Percentiles rank a stretch among this genome's conserved stretches.
phyloP scores from a whole-genome alignment of 2,113 vertebrate species.

The Philantomba maxwellii region DNA sequence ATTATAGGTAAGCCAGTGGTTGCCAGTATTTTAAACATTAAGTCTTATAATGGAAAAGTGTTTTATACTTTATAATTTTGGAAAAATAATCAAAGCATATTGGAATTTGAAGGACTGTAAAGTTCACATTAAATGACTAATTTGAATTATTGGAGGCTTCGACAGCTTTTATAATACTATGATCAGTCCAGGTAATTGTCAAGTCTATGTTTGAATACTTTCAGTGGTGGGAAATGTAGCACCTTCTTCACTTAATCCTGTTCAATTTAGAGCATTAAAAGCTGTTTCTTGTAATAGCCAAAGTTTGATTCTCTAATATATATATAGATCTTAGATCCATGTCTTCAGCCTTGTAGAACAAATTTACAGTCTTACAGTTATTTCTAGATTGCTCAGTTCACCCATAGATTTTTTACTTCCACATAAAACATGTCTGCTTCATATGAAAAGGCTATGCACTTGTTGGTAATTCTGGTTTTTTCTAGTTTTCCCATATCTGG shows the following conservation, averaged over 20 bases:
- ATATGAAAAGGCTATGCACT: not conserved
- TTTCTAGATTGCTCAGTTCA: not conserved
- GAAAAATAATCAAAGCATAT: not conserved
- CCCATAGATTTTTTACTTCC: not conserved
- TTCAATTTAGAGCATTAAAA: not conserved
- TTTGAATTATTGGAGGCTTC: not conserved
- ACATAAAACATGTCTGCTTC: not conserved
- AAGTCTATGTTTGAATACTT: not conserved
- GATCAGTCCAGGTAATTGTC: not conserved
- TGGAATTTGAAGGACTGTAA: not conserved
- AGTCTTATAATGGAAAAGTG: not conserved
- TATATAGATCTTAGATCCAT: not conserved
- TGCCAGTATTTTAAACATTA: not conserved
- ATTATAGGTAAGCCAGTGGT: not conserved
- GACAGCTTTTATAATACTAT: not conserved
- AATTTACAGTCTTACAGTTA: not conserved
- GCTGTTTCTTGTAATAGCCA: not conserved
- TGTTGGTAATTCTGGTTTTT: not conserved
- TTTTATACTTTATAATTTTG: not conserved
- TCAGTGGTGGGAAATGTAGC: not conserved
- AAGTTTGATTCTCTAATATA: not conserved
- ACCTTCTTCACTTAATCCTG: not conserved
- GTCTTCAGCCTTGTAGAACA: not conserved
- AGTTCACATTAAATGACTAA: not conserved
- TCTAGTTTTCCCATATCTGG: not conserved